Evolutionary conservation across 2,888 invertebrate genomes (phyloP), one percentile per base, ranked within the genome.

Genomic region (Pristionchus exspectatus): DNA sequence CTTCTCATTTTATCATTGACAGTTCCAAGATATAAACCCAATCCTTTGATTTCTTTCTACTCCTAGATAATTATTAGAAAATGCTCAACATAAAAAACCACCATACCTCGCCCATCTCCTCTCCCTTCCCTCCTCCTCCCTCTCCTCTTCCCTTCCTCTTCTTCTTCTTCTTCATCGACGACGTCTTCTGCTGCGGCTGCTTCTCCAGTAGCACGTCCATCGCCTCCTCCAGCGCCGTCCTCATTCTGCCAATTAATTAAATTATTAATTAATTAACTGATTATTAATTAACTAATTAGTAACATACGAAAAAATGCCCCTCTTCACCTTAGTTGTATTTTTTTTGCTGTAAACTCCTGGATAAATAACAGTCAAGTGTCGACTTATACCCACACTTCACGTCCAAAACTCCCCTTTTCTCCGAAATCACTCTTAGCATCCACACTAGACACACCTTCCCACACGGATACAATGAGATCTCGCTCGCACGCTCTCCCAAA

Each of bases 401-500:
- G 5, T 50, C 44, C 44, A 7, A 50, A 50, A 50, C 44, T 50
- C 44, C 44, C 9, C 9, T 50, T 63, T n/a, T 63, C n/a, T n/a
- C n/a, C 3, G 63, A 63, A 63, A 63, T 63, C 63, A 24, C n/a
- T 9, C 10, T 24, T n/a, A 7, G 44, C 7, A 50, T 2, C 24
- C 63, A 63, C 63, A 63, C 63, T 63, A 63, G 63, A 63, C 63
- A 63, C 63, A n/a, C 24, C 1, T 63, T 63, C 24, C n/a, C 24
- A 63, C 63, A 24, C 3, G 7, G 24, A 3, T 24, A 63, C 24
- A n/a, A 0, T 63, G 63, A 63, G 63, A 63, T 63, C 24, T 24
- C 63, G 21, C 63, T 63, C 63, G n/a, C 63, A 63, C 63, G 63
- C 63, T 63, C 63, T 63, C 63, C 63, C 63, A 63, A 63, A 50